phyloP scores from a whole-genome alignment of 2,797 vertebrate genomes.

The Liparis tanakae region DNA sequence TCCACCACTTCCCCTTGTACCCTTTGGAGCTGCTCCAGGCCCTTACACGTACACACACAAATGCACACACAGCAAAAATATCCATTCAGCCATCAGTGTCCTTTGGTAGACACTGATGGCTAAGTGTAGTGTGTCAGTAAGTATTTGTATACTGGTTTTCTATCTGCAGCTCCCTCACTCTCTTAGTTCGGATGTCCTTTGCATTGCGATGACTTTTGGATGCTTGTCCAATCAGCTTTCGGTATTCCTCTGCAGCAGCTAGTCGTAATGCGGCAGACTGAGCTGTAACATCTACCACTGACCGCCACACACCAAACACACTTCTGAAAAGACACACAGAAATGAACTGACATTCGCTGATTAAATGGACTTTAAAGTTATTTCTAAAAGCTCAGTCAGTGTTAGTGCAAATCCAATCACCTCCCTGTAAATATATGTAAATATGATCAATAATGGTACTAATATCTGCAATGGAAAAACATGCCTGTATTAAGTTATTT shows the following conservation, averaged over 20 bases:
- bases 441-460: background rate
- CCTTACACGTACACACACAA: conserved; percentile 70
- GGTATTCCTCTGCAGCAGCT: conserved; percentile 83
- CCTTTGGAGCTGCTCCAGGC: conserved; percentile 85
- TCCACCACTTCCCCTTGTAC: conserved; percentile 88
- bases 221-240: conserved; percentile 74
- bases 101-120: background rate
- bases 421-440: background rate
- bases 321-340: conserved; percentile 73
- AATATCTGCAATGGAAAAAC: background rate
- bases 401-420: background rate
- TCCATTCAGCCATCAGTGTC: background rate
- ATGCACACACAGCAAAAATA: background rate
- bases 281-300: conserved; percentile 84
- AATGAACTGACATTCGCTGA: background rate
- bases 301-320: conserved; percentile 86
- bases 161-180: conserved; percentile 71
- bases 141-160: background rate
- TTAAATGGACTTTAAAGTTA: background rate
- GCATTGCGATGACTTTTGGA: conserved; percentile 80
- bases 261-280: conserved; percentile 82
- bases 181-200: conserved; percentile 87
- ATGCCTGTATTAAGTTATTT: background rate
- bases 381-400: background rate
- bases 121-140: background rate